Conservation (phyloP, 2,113 vertebrate genomes). For the Alces alces region DNA sequence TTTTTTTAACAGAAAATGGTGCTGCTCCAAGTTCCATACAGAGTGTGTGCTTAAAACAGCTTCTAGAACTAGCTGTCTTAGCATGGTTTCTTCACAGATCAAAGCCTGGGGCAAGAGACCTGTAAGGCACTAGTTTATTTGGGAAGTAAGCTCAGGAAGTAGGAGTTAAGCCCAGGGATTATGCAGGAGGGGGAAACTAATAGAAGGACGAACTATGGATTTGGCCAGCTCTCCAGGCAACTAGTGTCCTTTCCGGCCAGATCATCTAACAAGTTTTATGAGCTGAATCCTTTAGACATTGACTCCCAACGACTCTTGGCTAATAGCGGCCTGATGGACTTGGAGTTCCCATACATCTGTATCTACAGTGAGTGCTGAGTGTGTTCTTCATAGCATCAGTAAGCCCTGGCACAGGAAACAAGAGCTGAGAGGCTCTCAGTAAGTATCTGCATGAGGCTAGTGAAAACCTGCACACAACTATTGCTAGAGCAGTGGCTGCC, state of each 20-base stretch:
- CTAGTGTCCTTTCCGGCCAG: not conserved
- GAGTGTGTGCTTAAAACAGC: not conserved
- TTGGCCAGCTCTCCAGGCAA: not conserved
- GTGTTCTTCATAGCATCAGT: not conserved
- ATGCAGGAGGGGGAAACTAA: not conserved
- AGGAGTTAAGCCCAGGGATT: not conserved
- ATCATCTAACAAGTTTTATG: not conserved
- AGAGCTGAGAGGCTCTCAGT: not conserved
- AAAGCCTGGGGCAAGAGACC: not conserved
- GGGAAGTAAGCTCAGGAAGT: not conserved
- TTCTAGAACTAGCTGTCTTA: not conserved
- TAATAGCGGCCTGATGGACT: not conserved
- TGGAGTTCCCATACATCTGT: not conserved
- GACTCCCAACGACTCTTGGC: not conserved
- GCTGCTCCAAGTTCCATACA: not conserved
- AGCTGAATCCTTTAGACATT: not conserved
- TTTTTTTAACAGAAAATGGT: not conserved
- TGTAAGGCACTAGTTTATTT: not conserved
- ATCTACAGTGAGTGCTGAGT: not conserved
- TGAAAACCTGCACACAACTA: not conserved
- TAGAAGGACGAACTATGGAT: not conserved
- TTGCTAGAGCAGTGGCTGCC: not conserved
- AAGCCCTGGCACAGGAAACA: not conserved
- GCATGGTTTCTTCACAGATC: not conserved
- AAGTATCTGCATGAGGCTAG: not conserved